Conservation (phyloP, 1,140 invertebrate genomes). For the Lucilia cuprina region DNA sequence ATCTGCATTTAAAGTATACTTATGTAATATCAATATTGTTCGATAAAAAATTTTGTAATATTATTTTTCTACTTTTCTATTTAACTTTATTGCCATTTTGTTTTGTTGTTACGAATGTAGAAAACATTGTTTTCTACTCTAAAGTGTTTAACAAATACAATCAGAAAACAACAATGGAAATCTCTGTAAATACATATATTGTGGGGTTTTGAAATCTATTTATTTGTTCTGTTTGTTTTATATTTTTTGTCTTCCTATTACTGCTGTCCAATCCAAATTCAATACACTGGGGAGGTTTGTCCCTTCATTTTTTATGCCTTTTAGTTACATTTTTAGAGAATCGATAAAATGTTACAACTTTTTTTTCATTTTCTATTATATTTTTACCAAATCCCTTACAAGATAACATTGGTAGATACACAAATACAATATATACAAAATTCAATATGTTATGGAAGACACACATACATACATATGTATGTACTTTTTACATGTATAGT, state of each 20-base stretch:
- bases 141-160: constrained; percentile 11
- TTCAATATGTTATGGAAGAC: not conserved
- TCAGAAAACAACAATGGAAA: constrained; percentile 1
- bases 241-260: not conserved
- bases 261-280: not conserved
- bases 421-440: not conserved
- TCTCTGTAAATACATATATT: not conserved
- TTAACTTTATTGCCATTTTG: not conserved
- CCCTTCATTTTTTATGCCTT: not conserved
- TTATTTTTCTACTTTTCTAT: not conserved
- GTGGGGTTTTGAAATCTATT: not conserved
- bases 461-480: not conserved
- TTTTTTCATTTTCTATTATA: not conserved
- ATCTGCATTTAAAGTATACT: no score
- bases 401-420: constrained; percentile 5
- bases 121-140: constrained; percentile 8
- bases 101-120: not conserved
- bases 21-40: no score
- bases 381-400: not conserved
- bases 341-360: not conserved
- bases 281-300: constrained; percentile 12
- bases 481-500: not conserved
- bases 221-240: not conserved
- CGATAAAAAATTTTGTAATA: no score
- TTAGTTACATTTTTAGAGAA: not conserved